These are phyloP conservation scores for Punctoribates punctum DNA, from an alignment of 2,888 invertebrate genomes.

Conservation along the genomic window DNA sequence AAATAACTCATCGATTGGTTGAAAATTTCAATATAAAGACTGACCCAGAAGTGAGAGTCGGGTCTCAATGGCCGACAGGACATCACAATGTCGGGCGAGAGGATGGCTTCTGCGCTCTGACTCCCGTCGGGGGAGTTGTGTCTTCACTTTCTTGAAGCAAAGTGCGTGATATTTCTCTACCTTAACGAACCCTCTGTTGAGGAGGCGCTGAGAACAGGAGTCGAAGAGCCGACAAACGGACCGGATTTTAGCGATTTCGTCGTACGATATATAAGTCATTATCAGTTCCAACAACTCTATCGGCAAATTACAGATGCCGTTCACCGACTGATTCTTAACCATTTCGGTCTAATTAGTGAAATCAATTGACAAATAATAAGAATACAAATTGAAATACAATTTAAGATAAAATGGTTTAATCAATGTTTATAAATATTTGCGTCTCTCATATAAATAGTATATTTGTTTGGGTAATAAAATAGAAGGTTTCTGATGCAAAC, in stretches of 20 bases:
- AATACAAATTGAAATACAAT: background rate
- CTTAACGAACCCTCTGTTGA: constrained; percentile 77
- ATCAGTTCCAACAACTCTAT: constrained; percentile 46
- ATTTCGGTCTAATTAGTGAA: background rate
- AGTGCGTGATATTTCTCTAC: constrained; percentile 71
- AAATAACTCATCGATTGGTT: too few species aligned
- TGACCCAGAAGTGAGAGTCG: constrained; percentile 78
- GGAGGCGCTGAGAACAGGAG: constrained; percentile 62
- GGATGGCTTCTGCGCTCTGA: constrained; percentile 80
- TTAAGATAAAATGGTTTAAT: too few species aligned
- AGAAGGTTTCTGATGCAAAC: too few species aligned
- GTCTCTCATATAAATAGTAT: too few species aligned
- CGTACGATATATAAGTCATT: constrained; percentile 44
- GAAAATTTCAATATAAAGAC: too few species aligned
- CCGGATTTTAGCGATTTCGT: constrained; percentile 45
- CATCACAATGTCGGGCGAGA: constrained; percentile 80
- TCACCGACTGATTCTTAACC: background rate
- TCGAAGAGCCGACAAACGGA: constrained; percentile 58
- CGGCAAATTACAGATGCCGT: constrained; percentile 40
- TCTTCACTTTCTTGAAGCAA: constrained; percentile 73
- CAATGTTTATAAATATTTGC: too few species aligned
- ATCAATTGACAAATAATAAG: background rate
- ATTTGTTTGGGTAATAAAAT: too few species aligned
- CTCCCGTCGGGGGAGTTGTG: constrained; percentile 77
- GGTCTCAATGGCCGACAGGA: constrained; percentile 83